A percentile compares a stretch with the other conserved stretches of the same genome.
Conservation (phyloP, 2,113 vertebrate genomes). For the Nicator chloris region DNA sequence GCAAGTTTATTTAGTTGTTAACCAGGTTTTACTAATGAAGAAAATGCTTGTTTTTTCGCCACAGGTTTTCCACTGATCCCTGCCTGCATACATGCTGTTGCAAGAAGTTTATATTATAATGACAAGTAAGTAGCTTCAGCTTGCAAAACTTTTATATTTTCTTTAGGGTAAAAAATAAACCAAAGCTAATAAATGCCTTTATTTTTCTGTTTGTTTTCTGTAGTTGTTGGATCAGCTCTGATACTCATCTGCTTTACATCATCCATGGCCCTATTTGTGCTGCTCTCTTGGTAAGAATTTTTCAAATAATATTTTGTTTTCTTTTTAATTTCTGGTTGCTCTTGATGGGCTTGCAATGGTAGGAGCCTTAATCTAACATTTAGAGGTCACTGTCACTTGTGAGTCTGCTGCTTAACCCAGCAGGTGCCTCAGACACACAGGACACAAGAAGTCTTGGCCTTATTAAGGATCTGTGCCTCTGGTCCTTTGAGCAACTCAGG, state of each 20-base stretch:
- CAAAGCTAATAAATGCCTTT: background rate
- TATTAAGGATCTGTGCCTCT: background rate
- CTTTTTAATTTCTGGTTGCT: background rate
- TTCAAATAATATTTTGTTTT: background rate
- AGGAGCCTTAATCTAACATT: background rate
- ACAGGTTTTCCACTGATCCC: slow-evolving; percentile 95
- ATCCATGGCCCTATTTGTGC: slow-evolving; percentile 97
- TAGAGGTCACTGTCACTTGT: background rate
- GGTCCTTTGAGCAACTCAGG: background rate
- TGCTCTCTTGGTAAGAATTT: slow-evolving; percentile 86
- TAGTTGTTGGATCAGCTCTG: slow-evolving; percentile 98
- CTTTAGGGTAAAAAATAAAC: background rate
- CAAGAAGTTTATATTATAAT: slow-evolving; percentile 92
- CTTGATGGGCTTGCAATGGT: background rate
- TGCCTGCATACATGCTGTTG: slow-evolving; percentile 88
- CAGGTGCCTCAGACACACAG: background rate
- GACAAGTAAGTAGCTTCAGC: slow-evolving; percentile 86
- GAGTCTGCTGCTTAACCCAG: background rate
- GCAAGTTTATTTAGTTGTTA: background rate
- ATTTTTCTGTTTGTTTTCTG: background rate
- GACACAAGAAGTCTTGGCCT: background rate
- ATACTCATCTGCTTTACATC: slow-evolving; percentile 95
- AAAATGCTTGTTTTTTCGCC: background rate
- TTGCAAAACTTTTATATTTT: background rate
- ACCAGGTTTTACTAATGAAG: background rate